phyloP scores from a whole-genome alignment of 92 coral and sea anemone genomes.

The Bergia puertoricense region DNA sequence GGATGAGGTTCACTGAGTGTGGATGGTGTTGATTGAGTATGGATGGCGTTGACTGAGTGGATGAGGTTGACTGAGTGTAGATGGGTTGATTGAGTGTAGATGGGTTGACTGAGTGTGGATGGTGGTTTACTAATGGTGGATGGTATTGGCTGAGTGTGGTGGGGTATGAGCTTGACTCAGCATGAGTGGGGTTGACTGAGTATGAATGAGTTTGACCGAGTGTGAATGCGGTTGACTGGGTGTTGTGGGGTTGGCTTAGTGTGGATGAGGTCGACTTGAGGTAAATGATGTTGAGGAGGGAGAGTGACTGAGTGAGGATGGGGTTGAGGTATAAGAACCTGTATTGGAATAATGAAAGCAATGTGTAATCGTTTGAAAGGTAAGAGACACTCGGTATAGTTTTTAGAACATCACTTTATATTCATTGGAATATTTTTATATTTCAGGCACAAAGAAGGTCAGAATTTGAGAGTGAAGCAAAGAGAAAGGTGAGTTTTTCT shows the following conservation, averaged over 20 bases:
- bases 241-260: neutral
- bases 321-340: too few relatives aligned
- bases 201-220: neutral
- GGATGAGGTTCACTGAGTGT: neutral
- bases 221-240: neutral
- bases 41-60: too few relatives aligned
- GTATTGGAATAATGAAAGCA: neutral
- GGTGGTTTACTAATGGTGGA: too few relatives aligned
- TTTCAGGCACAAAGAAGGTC: slow-evolving; percentile 86
- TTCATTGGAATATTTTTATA: neutral
- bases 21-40: too few relatives aligned
- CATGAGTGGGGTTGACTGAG: neutral
- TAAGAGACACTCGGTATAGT: too few relatives aligned
- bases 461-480: slow-evolving; percentile 93
- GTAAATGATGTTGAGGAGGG: neutral
- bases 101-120: too few relatives aligned
- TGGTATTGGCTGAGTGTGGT: too few relatives aligned
- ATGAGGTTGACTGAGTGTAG: too few relatives aligned
- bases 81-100: too few relatives aligned
- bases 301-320: too few relatives aligned
- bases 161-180: neutral
- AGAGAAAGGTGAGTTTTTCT: slow-evolving; percentile 73
- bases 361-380: neutral
- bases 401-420: neutral
- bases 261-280: neutral